Percentiles rank a stretch among this genome's conserved stretches.
phyloP scores from a whole-genome alignment of 2,113 vertebrate species.

The Istiophorus platypterus region DNA sequence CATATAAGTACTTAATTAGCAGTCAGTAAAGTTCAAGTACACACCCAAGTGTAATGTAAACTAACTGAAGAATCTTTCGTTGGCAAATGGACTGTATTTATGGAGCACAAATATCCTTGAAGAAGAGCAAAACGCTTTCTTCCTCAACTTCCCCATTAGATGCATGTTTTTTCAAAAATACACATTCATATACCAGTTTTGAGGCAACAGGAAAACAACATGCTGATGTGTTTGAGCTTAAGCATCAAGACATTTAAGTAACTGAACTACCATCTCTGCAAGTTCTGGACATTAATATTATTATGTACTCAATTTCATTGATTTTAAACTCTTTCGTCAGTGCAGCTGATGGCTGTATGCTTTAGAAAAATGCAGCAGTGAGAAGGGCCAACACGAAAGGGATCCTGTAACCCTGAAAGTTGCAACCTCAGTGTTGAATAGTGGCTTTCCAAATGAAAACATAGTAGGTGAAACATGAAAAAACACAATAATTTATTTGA shows the following conservation, averaged over 20 bases:
- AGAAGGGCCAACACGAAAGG: too few species aligned
- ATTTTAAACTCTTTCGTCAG: background rate
- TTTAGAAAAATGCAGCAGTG: background rate
- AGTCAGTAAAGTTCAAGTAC: background rate
- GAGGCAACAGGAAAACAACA: too few species aligned
- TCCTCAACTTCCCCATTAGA: background rate
- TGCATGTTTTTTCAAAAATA: background rate
- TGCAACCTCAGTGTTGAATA: background rate
- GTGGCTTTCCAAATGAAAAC: background rate
- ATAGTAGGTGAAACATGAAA: slow-evolving; percentile 3
- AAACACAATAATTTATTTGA: slow-evolving; percentile 55
- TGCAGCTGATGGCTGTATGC: background rate
- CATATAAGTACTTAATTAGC: background rate
- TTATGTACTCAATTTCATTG: background rate
- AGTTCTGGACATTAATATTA: background rate
- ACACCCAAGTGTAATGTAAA: background rate
- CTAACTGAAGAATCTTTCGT: background rate
- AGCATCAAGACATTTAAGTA: background rate
- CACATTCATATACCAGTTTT: background rate
- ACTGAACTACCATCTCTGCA: background rate
- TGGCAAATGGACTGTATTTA: too few species aligned
- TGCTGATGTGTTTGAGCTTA: too few species aligned
- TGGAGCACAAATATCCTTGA: too few species aligned
- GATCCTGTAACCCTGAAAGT: background rate
- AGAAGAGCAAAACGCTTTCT: background rate